A percentile compares a stretch with the other conserved stretches of the same genome.
phyloP scores from a whole-genome alignment of 2,888 invertebrate genomes.

The Rhynchonema sp. region DNA sequence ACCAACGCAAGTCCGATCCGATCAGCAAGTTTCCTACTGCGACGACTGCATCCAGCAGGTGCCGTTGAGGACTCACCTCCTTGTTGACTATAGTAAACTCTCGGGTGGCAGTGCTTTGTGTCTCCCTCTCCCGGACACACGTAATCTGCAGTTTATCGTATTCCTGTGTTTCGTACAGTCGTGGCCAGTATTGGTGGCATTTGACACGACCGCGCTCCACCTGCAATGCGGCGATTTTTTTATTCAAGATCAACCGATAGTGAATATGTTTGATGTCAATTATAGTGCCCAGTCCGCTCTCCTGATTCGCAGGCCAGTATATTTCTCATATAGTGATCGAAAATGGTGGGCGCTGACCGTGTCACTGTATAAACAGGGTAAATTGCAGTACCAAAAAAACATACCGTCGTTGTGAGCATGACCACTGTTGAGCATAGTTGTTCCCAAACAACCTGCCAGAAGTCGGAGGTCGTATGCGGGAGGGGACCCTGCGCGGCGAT shows the following conservation, averaged over 20 bases:
- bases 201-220: slow-evolving; percentile 64
- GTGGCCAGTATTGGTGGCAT: slow-evolving; percentile 95
- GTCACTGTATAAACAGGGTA: no score
- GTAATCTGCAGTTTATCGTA: slow-evolving; percentile 42
- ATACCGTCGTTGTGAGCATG: slow-evolving; percentile 87
- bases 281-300: no score
- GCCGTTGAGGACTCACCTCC: slow-evolving; percentile 38
- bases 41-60: not conserved
- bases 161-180: slow-evolving; percentile 48
- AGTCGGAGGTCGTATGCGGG: slow-evolving; percentile 60
- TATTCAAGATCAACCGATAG: not conserved
- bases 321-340: no score
- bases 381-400: no score
- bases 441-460: slow-evolving; percentile 92
- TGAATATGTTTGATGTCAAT: no score
- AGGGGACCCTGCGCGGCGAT: slow-evolving; percentile 91
- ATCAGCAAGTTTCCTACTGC: not conserved
- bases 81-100: slow-evolving; percentile 62
- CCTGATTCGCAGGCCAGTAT: no score
- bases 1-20: no score
- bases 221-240: no score
- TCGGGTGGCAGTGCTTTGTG: slow-evolving; percentile 65
- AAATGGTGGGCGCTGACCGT: no score
- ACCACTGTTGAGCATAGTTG: slow-evolving; percentile 76
- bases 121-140: slow-evolving; percentile 59